A percentile compares a stretch with the other conserved stretches of the same genome.
phyloP scores from a whole-genome alignment of 2,888 invertebrate species.

The Orgyia antiqua region DNA sequence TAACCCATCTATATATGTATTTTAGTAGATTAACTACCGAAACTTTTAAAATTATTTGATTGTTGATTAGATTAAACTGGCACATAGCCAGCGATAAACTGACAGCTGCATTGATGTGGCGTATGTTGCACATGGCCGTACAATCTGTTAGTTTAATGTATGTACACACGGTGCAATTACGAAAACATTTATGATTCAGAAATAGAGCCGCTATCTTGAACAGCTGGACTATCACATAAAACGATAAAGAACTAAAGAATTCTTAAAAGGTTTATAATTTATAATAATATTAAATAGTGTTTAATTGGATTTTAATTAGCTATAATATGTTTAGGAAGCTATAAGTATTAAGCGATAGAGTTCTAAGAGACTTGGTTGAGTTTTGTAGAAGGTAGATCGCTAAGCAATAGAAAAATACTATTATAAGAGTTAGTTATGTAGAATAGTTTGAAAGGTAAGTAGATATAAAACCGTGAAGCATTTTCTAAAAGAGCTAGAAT shows the following conservation, averaged over 20 bases:
- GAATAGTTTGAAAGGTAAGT: too few relatives aligned
- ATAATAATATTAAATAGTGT: not conserved
- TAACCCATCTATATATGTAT: too few relatives aligned
- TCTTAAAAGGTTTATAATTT: conserved; percentile 2
- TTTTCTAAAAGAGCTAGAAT: too few relatives aligned
- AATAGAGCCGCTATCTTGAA: conserved; percentile 26
- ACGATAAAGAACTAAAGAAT: conserved; percentile 14
- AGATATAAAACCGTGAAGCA: too few relatives aligned
- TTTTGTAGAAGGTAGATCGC: too few relatives aligned
- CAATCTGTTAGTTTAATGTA: conserved; percentile 37
- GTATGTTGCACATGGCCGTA: conserved; percentile 51
- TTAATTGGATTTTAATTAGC: too few relatives aligned
- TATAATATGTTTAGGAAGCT: too few relatives aligned
- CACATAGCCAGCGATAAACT: conserved; percentile 39
- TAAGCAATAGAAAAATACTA: too few relatives aligned
- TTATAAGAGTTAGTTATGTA: too few relatives aligned
- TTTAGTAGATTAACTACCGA: too few relatives aligned
- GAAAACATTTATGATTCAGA: conserved; percentile 32
- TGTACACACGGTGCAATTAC: conserved; percentile 32
- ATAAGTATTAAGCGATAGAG: too few relatives aligned
- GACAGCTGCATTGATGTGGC: conserved; percentile 34
- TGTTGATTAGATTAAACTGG: conserved; percentile 32
- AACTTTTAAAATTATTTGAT: conserved; percentile 10
- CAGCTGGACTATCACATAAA: conserved; percentile 17
- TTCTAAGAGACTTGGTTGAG: too few relatives aligned